Base-by-base conservation (phyloP, 1,140 invertebrate species). In the Sarcophaga bullata region DNA sequence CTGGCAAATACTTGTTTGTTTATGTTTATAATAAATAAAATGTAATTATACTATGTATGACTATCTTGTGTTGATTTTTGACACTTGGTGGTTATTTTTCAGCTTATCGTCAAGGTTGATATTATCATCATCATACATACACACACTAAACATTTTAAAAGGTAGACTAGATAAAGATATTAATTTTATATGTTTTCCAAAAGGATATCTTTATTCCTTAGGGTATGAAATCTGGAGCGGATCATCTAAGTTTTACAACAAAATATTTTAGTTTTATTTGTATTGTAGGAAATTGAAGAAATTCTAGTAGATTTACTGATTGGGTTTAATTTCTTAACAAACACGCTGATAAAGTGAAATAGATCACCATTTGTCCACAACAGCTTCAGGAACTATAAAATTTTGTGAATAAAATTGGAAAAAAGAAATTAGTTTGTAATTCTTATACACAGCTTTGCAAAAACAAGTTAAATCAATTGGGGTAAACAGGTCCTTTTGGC, bases 361-460 rank as follows among this genome's bases (percentile, higher is more conserved):
- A 19, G n/a, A 68, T 25, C 17, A 68, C 73, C 73, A 75, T 46
- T 75, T 75, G 48, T 48, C 37, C n/a, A 75, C 46, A n/a, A 75
- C 73, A 75, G 25, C 73, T 15, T 75, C 73, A 75, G 73, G 73
- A 75, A 75, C 73, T 75, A 75, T 75, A 75, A 75, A 75, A 75
- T 68, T 19, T 17, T 68, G 8, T 68, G 62, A 9, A 68, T 68
- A 68, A 68, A 68, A 68, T 68, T 68, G 6, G 19, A 68, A 68
- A 52, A 52, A 9, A 68, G 1, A 68, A 19, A 75, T 49, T 47
- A 75, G 25, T 73, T 73, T 46, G 6, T 19, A 73, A 37, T 37
- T 73, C 25, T 6, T 37, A 13, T 37, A 37, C n/a, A 19, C 68
- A 47, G 46, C 11, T 48, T 48, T 11, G 73, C 15, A 46, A 15